A percentile compares a stretch with the other conserved stretches of the same genome.
Conservation (phyloP, 2,113 vertebrate species). For the Rhizomys pruinosus region DNA sequence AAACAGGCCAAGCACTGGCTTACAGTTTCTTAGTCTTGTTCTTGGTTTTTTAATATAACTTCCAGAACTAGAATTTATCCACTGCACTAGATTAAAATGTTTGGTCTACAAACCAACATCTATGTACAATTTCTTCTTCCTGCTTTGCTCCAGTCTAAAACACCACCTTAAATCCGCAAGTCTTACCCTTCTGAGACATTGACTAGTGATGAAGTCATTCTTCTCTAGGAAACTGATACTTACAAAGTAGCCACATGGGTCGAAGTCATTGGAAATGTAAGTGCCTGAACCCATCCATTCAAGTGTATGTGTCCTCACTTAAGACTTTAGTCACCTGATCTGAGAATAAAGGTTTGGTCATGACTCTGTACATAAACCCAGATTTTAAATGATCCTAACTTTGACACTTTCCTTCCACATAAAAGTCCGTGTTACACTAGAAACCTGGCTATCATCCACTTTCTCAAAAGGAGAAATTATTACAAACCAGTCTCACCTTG, state of each 20-base stretch:
- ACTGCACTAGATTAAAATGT: background rate
- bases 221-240: conserved; percentile 10
- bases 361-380: background rate
- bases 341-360: background rate
- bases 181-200: background rate
- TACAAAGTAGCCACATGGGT: background rate
- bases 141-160: background rate
- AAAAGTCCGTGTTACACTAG: conserved; percentile 4
- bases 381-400: conserved; percentile 65
- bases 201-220: background rate
- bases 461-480: conserved; percentile 21
- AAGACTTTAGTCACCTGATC: background rate
- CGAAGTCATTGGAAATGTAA: background rate
- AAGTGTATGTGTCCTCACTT: background rate
- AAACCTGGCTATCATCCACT: background rate
- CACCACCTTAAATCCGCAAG: background rate
- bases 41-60: background rate
- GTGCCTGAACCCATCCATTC: background rate
- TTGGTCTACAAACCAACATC: background rate
- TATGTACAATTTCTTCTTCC: background rate
- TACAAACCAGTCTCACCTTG: conserved; percentile 26
- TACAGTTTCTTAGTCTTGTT: background rate
- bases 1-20: background rate
- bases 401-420: background rate
- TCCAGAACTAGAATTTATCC: background rate